Base-by-base conservation (phyloP, 92 coral and sea anemone species). In the Heliopora coerulea region DNA sequence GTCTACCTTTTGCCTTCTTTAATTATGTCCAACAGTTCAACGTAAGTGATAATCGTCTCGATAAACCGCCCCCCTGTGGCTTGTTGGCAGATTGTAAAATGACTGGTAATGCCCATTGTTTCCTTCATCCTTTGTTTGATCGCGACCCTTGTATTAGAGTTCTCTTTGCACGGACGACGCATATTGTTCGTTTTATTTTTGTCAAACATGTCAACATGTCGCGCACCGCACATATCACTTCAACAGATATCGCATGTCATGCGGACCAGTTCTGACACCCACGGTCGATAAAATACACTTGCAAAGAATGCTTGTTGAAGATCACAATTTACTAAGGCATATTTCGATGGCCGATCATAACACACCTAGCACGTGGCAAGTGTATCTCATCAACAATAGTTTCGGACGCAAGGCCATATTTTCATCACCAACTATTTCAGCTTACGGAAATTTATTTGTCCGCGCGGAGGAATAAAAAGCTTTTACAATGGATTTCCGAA, bases 41-140 rank as follows among this genome's bases (percentile, higher is more conserved):
- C 77, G 35, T 54, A 50, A 70, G 42, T 52, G 77, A 70, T 70
- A 49, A 39, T 30, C 24, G 39, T 50, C 54, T 50, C 54, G 77
- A 70, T 70, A 70, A 70, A 70, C 77, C 77, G 77, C 63, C 77
- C 77, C 77, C 77, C 77, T 70, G 54, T 70, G 57, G 77, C 9
- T 54, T 70, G 31, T 41, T 70, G 77, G 77, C 77, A 70, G 62
- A 32, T 57, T 70, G 63, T 44, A 70, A 52, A 70, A 46, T 46
- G 2, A n/a, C 12, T 46, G 52, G 52, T n/a, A 10, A 46, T 46
- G 52, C 52, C 52, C 52, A 8, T n/a, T 15, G n/a, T 46, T 46
- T 46, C 52, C 52, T 46, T 46, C n/a, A 10, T n/a, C n/a, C 15
- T 46, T 46, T 46, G 52, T 46, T 46, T 46, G 52, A 46, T 8